Evolutionary conservation across 2,113 vertebrate species (phyloP), one percentile per base, ranked within the genome.

Genomic region (Triplophysa rosa): DNA sequence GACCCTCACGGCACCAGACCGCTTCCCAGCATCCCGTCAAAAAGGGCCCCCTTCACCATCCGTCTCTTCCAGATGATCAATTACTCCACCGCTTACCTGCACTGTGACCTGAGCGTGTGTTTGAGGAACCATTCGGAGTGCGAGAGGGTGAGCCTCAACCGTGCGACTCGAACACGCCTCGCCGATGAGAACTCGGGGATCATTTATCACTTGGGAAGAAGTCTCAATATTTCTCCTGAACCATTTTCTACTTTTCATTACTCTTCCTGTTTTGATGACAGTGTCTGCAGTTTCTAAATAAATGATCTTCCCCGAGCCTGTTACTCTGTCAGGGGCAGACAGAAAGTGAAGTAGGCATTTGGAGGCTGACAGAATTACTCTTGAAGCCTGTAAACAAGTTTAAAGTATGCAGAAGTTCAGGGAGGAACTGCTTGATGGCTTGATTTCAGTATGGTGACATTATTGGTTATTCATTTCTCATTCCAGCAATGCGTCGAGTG

Each of bases 11-110:
- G 91, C 84, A 90, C 92, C 87, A 87, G 82, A 26, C 65, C 89
- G 65, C 87, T 92, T 84, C 88, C 87, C 68, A 88, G 80, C 7
- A 64, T 80, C 17, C 45, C 90, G 82, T 83, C 93, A 87, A 78
- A 87, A 40, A 80, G 77, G 68, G 84, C 89, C 82, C 90, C 89
- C 86, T 91, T 93, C 87, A 89, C 89, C 89, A 93, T 94, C 89
- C 91, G 89, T 90, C 93, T 93, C 81, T 93, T 94, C 87, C 92
- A 92, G 88, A 93, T 94, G 94, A 91, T 94, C 88, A 93, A 95
- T 88, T 91, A 89, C 85, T 91, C 92, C 0, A 67, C 83, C 58
- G 93, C 86, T 72, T 94, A 93, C 85, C 75, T 94, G 84, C 93
- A 93, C 90, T 92, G 92, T 33, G 87, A 93, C 89, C 89, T 92